Base-by-base conservation (phyloP, 2,113 vertebrate genomes). In the Grantiella picta region DNA sequence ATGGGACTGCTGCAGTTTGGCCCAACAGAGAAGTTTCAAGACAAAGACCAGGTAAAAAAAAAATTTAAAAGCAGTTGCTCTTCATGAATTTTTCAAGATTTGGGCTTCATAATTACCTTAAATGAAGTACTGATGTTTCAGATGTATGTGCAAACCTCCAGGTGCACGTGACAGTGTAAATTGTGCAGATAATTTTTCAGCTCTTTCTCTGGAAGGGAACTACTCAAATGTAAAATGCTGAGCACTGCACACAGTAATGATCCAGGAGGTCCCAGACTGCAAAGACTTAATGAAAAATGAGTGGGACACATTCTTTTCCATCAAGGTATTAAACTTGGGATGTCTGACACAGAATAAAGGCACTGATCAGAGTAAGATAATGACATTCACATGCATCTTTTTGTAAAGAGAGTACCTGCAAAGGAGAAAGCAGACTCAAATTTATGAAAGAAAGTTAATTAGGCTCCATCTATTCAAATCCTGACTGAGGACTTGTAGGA, bases 1-100 rank as follows among this genome's bases (percentile, higher is more conserved):
- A 99, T 99, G 99, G 99, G 99, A 36, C 94, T 99, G 83, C 90
- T 99, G 66, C 99, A 99, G 95, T 99, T 99, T 63, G 99, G 98
- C 9, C 99, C 99, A 52, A 95, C 97, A 10, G 98, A 99, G 92
- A 99, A 99, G 94, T 99, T 99, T 93, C 99, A 99, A 97, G 99
- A 99, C 44, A 99, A 99, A 97, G 99, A 99, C 81, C 99, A 99
- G 99, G 99, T 99, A 12, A 50, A 38, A 50, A 38, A n/a, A 73
- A 35, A 16, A 2, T n/a, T 15, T 25, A 35, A 69, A 33, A 13
- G 5, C 16, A 2, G 1, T 52, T 54, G 6, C 19, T 71, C 5
- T 72, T 61, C 19, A 7, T 21, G 0, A 36, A 7, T 15, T 18
- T 49, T 86, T 45, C 45, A 69, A 82, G 36, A 66, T 47, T 8